These are phyloP conservation scores for Dipodomys merriami DNA, from an alignment of 2,113 vertebrate genomes.

Conservation along the genomic window DNA sequence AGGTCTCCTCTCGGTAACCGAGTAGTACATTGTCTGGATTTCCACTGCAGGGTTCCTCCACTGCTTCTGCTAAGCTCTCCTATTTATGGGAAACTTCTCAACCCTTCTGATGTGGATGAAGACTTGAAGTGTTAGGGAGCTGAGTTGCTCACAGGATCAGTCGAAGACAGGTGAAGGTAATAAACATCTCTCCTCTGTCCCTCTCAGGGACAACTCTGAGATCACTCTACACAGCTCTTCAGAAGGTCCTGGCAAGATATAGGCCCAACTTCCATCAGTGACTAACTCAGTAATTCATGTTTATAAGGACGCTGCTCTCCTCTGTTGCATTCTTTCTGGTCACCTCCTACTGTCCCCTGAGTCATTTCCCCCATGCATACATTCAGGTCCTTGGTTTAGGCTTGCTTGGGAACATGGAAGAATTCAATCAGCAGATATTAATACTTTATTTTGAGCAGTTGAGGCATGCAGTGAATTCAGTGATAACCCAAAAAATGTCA, in stretches of 20 bases:
- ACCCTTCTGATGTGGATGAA: background rate
- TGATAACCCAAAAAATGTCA: background rate
- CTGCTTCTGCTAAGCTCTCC: background rate
- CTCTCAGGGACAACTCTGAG: background rate
- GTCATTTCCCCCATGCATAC: background rate
- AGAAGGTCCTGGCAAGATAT: background rate
- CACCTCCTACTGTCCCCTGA: background rate
- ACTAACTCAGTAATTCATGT: background rate
- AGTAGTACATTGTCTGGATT: background rate
- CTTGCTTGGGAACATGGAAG: background rate
- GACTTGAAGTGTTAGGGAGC: background rate
- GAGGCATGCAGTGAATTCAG: background rate
- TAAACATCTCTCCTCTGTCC: background rate
- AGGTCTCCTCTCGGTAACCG: background rate
- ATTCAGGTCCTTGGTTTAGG: background rate
- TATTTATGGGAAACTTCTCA: background rate
- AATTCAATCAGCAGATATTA: background rate
- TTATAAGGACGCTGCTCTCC: background rate
- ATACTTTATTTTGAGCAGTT: background rate
- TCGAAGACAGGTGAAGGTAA: background rate
- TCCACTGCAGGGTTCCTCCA: background rate
- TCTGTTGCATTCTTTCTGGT: background rate
- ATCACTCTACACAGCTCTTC: background rate
- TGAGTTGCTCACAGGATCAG: background rate
- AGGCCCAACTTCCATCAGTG: background rate